phyloP scores from a whole-genome alignment of 2,113 vertebrate genomes.

The Phoenicopterus ruber region DNA sequence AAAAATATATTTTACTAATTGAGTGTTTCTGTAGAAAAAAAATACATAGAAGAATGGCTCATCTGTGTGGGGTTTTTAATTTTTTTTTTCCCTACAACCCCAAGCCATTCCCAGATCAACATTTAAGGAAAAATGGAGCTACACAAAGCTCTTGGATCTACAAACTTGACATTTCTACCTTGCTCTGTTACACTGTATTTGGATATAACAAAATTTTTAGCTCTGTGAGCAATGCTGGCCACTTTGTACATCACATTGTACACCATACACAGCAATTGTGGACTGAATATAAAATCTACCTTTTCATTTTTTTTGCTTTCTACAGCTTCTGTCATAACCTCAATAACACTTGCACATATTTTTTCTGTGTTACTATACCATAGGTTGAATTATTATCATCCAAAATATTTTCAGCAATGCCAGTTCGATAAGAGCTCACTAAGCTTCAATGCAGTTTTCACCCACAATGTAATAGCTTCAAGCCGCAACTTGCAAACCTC shows the following conservation, averaged over 20 bases:
- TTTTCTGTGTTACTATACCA: background rate
- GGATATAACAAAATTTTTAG: background rate
- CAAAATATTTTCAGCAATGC: background rate
- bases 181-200: background rate
- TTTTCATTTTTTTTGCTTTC: background rate
- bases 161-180: background rate
- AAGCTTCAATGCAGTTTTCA: background rate
- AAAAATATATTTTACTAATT: background rate
- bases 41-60: background rate
- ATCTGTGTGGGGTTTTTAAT: fast-evolving
- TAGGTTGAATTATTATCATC: background rate
- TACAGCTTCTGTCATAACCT: background rate
- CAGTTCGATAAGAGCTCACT: background rate
- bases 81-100: background rate
- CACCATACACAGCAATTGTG: background rate
- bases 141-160: background rate
- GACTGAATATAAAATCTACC: background rate
- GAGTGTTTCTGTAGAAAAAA: background rate
- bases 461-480: background rate
- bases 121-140: background rate
- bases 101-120: background rate
- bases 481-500: background rate
- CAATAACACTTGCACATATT: background rate
- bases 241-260: background rate
- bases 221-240: background rate